Base-by-base conservation (phyloP, 2,113 vertebrate genomes). In the Paramormyrops kingsleyae region DNA sequence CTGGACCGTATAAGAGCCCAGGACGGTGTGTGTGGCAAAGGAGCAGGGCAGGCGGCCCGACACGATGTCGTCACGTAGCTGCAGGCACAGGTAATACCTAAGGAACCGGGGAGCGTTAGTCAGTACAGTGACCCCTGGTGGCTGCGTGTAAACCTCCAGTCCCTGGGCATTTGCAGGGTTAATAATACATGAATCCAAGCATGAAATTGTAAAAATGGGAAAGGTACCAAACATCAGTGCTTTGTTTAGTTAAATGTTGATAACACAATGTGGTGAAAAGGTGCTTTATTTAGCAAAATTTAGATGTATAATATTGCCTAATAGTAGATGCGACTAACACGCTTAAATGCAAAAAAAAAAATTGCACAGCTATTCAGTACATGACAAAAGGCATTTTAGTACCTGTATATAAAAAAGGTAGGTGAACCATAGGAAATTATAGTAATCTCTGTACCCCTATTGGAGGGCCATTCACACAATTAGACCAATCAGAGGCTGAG, bases 11-110 rank as follows among this genome's bases (percentile, higher is more conserved):
- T 98, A 99, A 80, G 99, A 99, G 84, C 98, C 98, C 59, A 99
- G 95, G 46, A 99, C 93, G 0, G 97, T 97, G 46, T 98, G 97
- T 0, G 98, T 99, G 27, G 97, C 97, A 0, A 99, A 98, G 0
- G 99, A 99, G 92, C 99, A 99, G 0, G 99, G 99, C 92, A 99
- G 95, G 50, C 98, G 96, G 0, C 98, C 98, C 0, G 97, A 99
- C 39, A 97, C 94, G 0, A 99, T 96, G 92, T 99, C 99, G 90
- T 99, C 97, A 62, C 98, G 95, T 80, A 99, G 93, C 93, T 99
- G 99, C 59, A 99, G 94, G 95, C 98, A 99, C 93, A 99, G 96
- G 95, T 98, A 98, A 95, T 99, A 99, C 94, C 99, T 99, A 94
- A 47, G 42, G 70, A 21, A 56, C 15, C 24, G 31, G 74, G 21